A percentile compares a stretch with the other conserved stretches of the same genome.
phyloP scores from a whole-genome alignment of 1,140 invertebrate genomes.

The Helicorthomorpha holstii region DNA sequence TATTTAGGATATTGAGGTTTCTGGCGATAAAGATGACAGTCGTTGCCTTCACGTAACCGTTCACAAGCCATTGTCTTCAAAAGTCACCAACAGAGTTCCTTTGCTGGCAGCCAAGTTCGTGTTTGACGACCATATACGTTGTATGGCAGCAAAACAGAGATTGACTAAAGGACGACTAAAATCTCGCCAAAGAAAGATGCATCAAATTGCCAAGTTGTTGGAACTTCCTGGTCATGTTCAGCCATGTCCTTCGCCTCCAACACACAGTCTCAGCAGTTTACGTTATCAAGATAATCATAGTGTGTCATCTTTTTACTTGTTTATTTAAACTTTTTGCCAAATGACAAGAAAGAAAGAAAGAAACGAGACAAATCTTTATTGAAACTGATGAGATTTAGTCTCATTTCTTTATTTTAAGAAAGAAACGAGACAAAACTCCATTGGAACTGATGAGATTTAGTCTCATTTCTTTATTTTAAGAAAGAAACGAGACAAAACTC shows the following conservation, averaged over 20 bases:
- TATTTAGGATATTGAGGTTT: constrained; percentile 43
- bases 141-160: constrained; percentile 85
- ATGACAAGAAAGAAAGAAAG: background rate
- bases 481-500: no score
- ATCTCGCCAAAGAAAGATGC: constrained; percentile 89
- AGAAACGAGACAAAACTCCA: no score
- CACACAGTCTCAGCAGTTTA: constrained; percentile 22
- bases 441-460: no score
- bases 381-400: no score
- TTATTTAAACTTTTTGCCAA: background rate
- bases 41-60: constrained; percentile 89
- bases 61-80: constrained; percentile 54
- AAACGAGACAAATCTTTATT: no score
- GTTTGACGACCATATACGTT: constrained; percentile 97
- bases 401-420: no score
- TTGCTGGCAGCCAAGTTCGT: constrained; percentile 81
- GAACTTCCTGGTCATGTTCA: constrained; percentile 52
- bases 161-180: constrained; percentile 72
- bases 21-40: constrained; percentile 89
- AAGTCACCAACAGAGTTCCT: constrained; percentile 37
- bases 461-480: no score
- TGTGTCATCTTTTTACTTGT: background rate
- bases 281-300: constrained; percentile 11
- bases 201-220: constrained; percentile 76
- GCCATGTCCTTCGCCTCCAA: constrained; percentile 33